These are phyloP conservation scores for Lacerta bilineata DNA, from an alignment of 2,797 vertebrate species.

Conservation along the genomic window DNA sequence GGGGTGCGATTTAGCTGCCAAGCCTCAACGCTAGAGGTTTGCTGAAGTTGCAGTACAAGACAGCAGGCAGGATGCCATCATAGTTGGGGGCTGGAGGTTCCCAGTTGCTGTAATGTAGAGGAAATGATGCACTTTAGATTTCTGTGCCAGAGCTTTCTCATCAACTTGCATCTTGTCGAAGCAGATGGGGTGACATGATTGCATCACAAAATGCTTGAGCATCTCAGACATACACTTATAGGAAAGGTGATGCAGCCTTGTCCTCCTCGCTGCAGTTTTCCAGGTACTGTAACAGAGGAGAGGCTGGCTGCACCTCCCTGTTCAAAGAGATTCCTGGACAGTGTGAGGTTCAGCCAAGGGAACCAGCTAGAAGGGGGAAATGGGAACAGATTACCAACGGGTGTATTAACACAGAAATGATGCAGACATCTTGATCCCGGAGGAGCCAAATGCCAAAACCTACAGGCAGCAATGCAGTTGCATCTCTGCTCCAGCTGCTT, in stretches of 20 bases:
- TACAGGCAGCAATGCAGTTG: conserved; percentile 40
- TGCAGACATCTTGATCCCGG: conserved; percentile 19
- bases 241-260: conserved; percentile 23
- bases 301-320: conserved; percentile 15
- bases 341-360: conserved; percentile 28
- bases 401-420: conserved; percentile 21
- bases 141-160: background rate
- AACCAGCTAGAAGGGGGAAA: conserved; percentile 26
- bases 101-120: conserved; percentile 14
- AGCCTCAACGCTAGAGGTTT: conserved; percentile 5
- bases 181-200: conserved; percentile 24
- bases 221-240: background rate
- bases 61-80: background rate
- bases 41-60: background rate
- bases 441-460: conserved; percentile 55
- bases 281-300: conserved; percentile 26
- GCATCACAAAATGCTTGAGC: background rate
- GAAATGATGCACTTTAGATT: conserved; percentile 20
- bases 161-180: background rate
- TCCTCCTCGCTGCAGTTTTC: conserved; percentile 19
- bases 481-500: conserved; percentile 37
- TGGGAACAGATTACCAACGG: conserved; percentile 39
- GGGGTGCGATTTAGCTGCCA: background rate
- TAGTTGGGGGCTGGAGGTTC: conserved; percentile 30
- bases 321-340: conserved; percentile 49